These are phyloP conservation scores for Heliothis subflexa DNA, from an alignment of 1,140 invertebrate genomes.

Conservation along the genomic window DNA sequence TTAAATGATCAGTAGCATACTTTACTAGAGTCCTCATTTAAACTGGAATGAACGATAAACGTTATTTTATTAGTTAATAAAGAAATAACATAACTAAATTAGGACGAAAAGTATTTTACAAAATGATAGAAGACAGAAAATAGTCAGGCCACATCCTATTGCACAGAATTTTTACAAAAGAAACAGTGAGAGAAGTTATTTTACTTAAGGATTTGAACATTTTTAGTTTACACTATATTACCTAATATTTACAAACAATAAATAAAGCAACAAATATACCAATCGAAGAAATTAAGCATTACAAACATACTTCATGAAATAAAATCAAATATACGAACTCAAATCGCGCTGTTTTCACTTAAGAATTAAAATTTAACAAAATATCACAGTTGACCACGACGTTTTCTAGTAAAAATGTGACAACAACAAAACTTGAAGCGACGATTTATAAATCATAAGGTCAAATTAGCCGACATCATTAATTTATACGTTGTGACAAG, in stretches of 20 bases:
- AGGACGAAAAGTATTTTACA: constrained; percentile 73
- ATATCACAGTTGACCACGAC: constrained; percentile 86
- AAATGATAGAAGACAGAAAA: constrained; percentile 63
- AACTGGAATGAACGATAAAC: constrained; percentile 85
- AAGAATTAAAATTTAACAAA: constrained; percentile 85
- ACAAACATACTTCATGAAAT: constrained; percentile 62
- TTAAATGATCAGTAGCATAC: constrained; percentile 84
- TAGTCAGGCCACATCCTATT: constrained; percentile 81
- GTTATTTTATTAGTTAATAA: constrained; percentile 82
- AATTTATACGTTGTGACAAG: constrained; percentile 35
- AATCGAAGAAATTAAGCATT: constrained; percentile 62
- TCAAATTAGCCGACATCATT: constrained; percentile 27
- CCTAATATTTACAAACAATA: constrained; percentile 84
- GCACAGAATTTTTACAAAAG: constrained; percentile 73
- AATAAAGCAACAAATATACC: constrained; percentile 81
- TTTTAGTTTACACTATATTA: constrained; percentile 66
- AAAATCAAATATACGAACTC: constrained; percentile 65
- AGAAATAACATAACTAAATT: constrained; percentile 84
- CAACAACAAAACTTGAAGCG: constrained; percentile 68
- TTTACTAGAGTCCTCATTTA: constrained; percentile 82
- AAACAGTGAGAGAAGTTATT: constrained; percentile 54
- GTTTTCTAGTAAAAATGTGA: constrained; percentile 72
- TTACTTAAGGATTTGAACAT: constrained; percentile 65
- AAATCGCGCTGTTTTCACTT: constrained; percentile 70
- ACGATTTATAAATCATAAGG: constrained; percentile 51